Conservation (phyloP, 2,113 vertebrate genomes). For the Microtus oregoni region DNA sequence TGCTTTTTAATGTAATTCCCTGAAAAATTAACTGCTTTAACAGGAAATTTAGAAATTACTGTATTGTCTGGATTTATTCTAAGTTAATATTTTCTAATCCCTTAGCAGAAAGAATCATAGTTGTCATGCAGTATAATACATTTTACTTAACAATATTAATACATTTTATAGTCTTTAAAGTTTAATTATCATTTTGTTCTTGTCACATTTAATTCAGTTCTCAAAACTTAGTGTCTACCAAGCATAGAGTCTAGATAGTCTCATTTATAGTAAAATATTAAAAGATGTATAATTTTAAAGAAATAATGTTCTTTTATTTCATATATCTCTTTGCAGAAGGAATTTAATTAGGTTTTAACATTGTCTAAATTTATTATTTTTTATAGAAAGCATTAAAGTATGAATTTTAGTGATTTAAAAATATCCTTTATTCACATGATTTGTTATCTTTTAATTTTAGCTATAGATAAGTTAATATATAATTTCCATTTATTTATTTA, state of each 20-base stretch:
- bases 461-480: neutral
- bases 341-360: neutral
- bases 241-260: neutral
- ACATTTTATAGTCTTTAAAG: neutral
- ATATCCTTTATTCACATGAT: neutral
- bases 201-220: slow-evolving; percentile 51
- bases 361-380: neutral
- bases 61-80: neutral
- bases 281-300: slow-evolving; percentile 75
- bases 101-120: neutral
- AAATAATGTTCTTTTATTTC: neutral
- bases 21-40: neutral
- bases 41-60: slow-evolving; percentile 6
- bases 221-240: slow-evolving; percentile 18
- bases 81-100: slow-evolving; percentile 45
- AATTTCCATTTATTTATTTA: neutral
- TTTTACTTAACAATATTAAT: slow-evolving; percentile 55
- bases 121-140: slow-evolving; percentile 21
- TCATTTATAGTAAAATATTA: slow-evolving; percentile 81
- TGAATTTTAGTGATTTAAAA: neutral
- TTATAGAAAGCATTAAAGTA: slow-evolving; percentile 1
- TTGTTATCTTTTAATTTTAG: slow-evolving; percentile 14
- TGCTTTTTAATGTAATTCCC: neutral
- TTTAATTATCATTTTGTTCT: slow-evolving; percentile 38
- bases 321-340: neutral